Evolutionary conservation across 1,140 invertebrate genomes (phyloP).

Genomic region (Drosophila rufa): DNA sequence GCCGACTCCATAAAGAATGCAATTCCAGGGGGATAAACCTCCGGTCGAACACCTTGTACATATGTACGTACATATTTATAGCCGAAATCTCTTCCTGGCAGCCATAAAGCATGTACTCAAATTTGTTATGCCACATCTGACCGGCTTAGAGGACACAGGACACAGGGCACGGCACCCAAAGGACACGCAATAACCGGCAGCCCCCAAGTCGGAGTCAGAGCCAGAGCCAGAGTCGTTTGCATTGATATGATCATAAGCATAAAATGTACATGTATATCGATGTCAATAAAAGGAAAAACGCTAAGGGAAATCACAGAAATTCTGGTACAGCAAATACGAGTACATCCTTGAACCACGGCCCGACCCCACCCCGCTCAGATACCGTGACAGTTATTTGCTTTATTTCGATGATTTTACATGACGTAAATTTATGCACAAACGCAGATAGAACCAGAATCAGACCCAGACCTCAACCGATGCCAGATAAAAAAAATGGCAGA

Average conservation of each 20-base stretch:
- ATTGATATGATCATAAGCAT: constrained; percentile 75
- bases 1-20: constrained; percentile 41
- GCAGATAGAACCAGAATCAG: constrained; percentile 40
- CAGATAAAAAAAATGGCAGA: constrained; percentile 16
- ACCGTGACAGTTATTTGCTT: constrained; percentile 76
- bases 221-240: constrained; percentile 40
- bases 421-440: constrained; percentile 76
- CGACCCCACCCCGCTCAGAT: constrained; percentile 19
- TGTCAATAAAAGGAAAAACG: constrained; percentile 43
- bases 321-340: constrained; percentile 17
- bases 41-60: constrained; percentile 29
- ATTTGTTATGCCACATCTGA: constrained; percentile 54
- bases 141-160: constrained; percentile 30
- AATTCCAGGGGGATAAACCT: constrained; percentile 41
- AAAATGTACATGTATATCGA: constrained; percentile 52
- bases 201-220: neutral
- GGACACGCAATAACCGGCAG: constrained; percentile 42
- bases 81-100: constrained; percentile 35
- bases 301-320: constrained; percentile 39
- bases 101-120: constrained; percentile 46
- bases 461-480: constrained; percentile 10
- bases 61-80: constrained; percentile 10
- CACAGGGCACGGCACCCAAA: constrained; percentile 27
- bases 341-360: constrained; percentile 9
- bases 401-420: constrained; percentile 81